Conservation (phyloP, 1,140 invertebrate species). For the Bombus impatiens region DNA sequence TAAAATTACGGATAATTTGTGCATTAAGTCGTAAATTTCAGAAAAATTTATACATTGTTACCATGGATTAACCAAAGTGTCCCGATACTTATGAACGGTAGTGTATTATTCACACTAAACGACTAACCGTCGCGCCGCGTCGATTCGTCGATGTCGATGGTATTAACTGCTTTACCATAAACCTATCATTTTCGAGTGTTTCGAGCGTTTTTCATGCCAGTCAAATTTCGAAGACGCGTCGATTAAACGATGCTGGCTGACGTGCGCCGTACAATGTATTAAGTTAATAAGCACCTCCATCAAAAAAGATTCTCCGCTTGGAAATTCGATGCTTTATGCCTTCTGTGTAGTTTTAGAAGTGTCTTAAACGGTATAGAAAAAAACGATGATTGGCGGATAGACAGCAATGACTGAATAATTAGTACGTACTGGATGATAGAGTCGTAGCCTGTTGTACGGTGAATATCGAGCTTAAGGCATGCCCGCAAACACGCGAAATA, state of each 20-base stretch:
- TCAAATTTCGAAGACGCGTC: background rate
- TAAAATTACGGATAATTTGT: background rate
- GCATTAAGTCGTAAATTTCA: too few relatives aligned
- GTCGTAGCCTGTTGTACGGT: constrained; percentile 5
- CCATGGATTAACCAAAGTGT: background rate
- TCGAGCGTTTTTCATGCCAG: background rate
- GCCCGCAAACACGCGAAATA: constrained; percentile 36
- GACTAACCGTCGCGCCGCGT: background rate
- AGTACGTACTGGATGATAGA: constrained; percentile 30
- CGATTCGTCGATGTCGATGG: background rate
- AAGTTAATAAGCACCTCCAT: constrained; percentile 29
- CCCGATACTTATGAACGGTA: background rate
- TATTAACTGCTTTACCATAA: background rate
- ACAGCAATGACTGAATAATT: constrained; percentile 51
- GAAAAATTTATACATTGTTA: background rate
- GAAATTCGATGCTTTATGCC: background rate
- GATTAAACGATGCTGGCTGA: constrained; percentile 6
- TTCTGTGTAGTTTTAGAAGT: background rate
- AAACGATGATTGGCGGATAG: background rate
- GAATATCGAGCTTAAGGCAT: constrained; percentile 19
- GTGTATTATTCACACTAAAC: background rate
- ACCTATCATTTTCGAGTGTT: background rate
- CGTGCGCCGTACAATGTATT: constrained; percentile 19
- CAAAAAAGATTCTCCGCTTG: background rate
- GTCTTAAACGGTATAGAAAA: background rate